Evolutionary conservation across 2,888 invertebrate species (phyloP).

Genomic region (Meteorus colon): DNA sequence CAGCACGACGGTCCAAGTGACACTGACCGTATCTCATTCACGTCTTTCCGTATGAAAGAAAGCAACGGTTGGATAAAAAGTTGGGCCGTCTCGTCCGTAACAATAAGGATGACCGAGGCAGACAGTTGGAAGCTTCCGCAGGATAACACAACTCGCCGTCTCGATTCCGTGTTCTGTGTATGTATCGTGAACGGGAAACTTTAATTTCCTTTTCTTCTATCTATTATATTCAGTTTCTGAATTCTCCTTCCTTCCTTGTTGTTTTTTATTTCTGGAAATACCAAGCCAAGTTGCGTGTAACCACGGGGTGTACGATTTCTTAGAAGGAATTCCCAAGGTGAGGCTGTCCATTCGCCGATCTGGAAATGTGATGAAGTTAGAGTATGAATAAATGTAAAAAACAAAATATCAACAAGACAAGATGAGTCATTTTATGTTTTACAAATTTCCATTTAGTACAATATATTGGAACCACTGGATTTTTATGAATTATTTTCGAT

Average conservation of each 20-base stretch:
- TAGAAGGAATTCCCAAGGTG: slow-evolving; percentile 58
- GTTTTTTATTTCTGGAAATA: slow-evolving; percentile 11
- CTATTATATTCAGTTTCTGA: not conserved
- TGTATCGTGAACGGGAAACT: not conserved
- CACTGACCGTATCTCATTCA: slow-evolving; percentile 43
- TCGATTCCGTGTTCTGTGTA: slow-evolving; percentile 6
- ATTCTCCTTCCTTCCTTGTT: slow-evolving; percentile 37
- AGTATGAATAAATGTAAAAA: no score
- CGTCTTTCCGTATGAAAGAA: slow-evolving; percentile 19
- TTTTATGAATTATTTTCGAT: no score
- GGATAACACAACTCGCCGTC: slow-evolving; percentile 8
- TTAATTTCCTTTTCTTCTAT: not conserved
- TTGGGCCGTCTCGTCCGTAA: slow-evolving; percentile 4
- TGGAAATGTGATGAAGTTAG: slow-evolving; percentile 38
- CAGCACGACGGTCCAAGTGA: slow-evolving; percentile 42
- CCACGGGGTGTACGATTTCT: slow-evolving; percentile 49
- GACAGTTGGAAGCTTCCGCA: slow-evolving; percentile 16
- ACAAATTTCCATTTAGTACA: not conserved
- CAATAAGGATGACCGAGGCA: slow-evolving; percentile 7
- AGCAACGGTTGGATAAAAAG: slow-evolving; percentile 19
- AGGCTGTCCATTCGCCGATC: slow-evolving; percentile 65
- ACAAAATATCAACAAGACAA: no score
- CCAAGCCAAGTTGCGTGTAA: not conserved
- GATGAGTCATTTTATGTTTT: no score
- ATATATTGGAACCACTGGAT: no score